phyloP scores from a whole-genome alignment of 1,140 invertebrate genomes.

The Drepana arcuata region DNA sequence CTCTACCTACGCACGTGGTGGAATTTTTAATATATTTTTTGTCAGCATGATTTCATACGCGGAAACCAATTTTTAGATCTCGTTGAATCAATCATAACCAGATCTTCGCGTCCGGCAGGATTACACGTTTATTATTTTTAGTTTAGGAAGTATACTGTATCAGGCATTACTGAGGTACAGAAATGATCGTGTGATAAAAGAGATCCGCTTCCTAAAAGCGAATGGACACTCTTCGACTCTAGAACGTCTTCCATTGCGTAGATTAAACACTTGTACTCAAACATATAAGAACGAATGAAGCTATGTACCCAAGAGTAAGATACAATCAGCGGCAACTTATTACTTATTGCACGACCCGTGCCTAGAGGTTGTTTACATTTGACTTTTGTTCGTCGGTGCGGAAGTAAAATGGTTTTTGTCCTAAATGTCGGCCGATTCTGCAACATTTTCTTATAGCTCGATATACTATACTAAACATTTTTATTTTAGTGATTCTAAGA shows the following conservation, averaged over 20 bases:
- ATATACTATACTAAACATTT: too few species aligned
- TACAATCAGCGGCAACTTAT: constrained; percentile 22
- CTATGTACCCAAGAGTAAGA: constrained; percentile 23
- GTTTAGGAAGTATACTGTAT: constrained; percentile 48
- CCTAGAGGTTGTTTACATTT: constrained; percentile 67
- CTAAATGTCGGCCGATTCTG: constrained; percentile 40
- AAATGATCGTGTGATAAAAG: constrained; percentile 41
- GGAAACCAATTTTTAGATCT: constrained; percentile 29
- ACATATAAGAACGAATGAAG: constrained; percentile 12
- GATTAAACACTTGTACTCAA: constrained; percentile 9
- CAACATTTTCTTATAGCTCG: too few species aligned
- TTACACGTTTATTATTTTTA: constrained; percentile 42
- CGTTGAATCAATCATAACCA: constrained; percentile 36
- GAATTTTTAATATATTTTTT: too few species aligned
- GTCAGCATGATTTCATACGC: constrained; percentile 54
- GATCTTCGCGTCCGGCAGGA: constrained; percentile 50
- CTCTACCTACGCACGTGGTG: too few species aligned
- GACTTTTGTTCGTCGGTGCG: constrained; percentile 54
- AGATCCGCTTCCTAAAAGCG: constrained; percentile 43
- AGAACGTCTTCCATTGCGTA: constrained; percentile 26
- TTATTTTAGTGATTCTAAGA: too few species aligned
- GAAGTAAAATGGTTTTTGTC: constrained; percentile 54
- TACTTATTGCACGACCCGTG: constrained; percentile 29
- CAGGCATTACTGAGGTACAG: constrained; percentile 36
- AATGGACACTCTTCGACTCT: constrained; percentile 3